These are phyloP conservation scores for Hoplostethus atlanticus DNA, from an alignment of 2,797 vertebrate genomes.

Conservation along the genomic window DNA sequence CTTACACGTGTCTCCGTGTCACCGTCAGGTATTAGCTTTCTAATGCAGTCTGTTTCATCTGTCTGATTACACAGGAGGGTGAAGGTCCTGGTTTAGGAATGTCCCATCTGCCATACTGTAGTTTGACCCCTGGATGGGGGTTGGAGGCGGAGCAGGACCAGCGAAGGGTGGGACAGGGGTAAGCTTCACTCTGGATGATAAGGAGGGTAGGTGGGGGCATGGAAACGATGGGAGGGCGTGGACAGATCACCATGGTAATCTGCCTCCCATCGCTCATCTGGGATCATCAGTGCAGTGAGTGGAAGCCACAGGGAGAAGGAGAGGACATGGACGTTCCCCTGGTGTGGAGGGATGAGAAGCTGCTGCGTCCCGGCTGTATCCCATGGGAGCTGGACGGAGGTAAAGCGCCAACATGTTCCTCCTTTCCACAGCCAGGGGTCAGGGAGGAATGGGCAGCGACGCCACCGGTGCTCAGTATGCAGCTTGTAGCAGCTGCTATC, in stretches of 20 bases:
- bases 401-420: constrained; percentile 43
- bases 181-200: constrained; percentile 38
- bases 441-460: constrained; percentile 8
- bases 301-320: constrained; percentile 20
- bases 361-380: constrained; percentile 68
- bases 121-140: not conserved
- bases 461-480: constrained; percentile 21
- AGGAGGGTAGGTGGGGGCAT: constrained; percentile 37
- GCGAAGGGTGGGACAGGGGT: constrained; percentile 14
- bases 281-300: constrained; percentile 38
- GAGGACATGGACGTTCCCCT: constrained; percentile 54
- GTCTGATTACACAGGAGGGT: constrained; percentile 64
- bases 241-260: constrained; percentile 62
- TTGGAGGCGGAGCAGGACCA: constrained; percentile 16
- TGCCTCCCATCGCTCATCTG: constrained; percentile 53
- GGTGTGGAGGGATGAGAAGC: constrained; percentile 48
- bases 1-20: constrained; percentile 67
- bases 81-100: constrained; percentile 54
- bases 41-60: constrained; percentile 56
- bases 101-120: constrained; percentile 54
- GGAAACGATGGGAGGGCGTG: constrained; percentile 43
- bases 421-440: constrained; percentile 27
- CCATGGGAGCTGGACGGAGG: constrained; percentile 68
- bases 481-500: constrained; percentile 30
- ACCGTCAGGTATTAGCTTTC: constrained; percentile 65